Conservation (phyloP, 2,113 vertebrate species). For the Aldabrachelys gigantea region DNA sequence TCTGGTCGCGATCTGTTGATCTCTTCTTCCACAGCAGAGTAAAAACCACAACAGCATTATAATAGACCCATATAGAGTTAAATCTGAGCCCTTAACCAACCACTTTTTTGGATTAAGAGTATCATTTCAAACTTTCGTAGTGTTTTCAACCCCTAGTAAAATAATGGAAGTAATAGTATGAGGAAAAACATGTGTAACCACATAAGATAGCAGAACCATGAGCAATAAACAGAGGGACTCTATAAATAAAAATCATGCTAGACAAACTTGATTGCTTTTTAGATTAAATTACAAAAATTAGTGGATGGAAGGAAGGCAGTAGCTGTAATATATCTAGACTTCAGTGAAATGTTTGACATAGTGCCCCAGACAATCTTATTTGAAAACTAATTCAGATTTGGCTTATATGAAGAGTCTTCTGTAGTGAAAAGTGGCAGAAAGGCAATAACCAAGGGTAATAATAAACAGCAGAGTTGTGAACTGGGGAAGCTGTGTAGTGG, state of each 20-base stretch:
- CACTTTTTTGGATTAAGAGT: slow-evolving; percentile 14
- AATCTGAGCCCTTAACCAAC: slow-evolving; percentile 19
- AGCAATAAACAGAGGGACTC: slow-evolving; percentile 27
- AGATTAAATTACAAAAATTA: slow-evolving; percentile 57
- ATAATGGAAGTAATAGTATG: slow-evolving; percentile 59
- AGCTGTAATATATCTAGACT: slow-evolving; percentile 64
- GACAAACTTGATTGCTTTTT: slow-evolving; percentile 67
- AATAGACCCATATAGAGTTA: background rate
- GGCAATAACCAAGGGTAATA: background rate
- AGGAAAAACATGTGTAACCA: slow-evolving; percentile 36
- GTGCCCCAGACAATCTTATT: slow-evolving; percentile 59
- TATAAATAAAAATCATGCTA: slow-evolving; percentile 68
- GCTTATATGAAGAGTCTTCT: slow-evolving; percentile 25
- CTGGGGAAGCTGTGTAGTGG: slow-evolving; percentile 14
- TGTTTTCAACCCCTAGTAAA: slow-evolving; percentile 57
- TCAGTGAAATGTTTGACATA: slow-evolving; percentile 56
- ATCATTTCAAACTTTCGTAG: slow-evolving; percentile 24
- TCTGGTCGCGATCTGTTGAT: background rate
- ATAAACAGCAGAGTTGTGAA: slow-evolving; percentile 35
- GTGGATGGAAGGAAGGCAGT: slow-evolving; percentile 47
- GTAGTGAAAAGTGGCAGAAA: slow-evolving; percentile 15
- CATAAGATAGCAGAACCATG: slow-evolving; percentile 24
- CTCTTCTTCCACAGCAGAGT: background rate
- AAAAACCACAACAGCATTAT: slow-evolving; percentile 29
- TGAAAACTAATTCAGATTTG: slow-evolving; percentile 73